Evolutionary conservation across 2,888 invertebrate genomes (phyloP).

Genomic region (Drosophila tanythrix): DNA sequence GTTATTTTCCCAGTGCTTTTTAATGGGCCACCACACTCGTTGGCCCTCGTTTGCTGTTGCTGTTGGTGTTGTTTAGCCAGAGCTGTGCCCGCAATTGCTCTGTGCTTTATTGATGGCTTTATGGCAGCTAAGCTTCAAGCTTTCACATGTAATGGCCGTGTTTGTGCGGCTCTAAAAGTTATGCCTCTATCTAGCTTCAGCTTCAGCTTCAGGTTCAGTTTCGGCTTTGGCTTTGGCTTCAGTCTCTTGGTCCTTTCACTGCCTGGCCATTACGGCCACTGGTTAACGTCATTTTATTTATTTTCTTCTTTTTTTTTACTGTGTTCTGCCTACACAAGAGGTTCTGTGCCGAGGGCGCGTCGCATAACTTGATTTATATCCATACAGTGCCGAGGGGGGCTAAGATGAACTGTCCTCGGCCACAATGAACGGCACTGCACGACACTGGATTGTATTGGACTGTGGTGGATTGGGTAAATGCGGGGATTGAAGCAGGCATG

Average conservation of each 20-base stretch:
- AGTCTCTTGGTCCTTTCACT: conserved; percentile 5
- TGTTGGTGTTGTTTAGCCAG: conserved; percentile 16
- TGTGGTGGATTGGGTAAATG: conserved; percentile 26
- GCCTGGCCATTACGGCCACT: conserved; percentile 18
- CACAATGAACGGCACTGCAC: conserved; percentile 5
- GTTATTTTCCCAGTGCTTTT: conserved; percentile 69
- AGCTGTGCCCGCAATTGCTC: conserved; percentile 32
- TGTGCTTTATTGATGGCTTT: conserved; percentile 74
- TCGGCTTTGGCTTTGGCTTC: not conserved
- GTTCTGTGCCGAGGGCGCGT: conserved; percentile 38
- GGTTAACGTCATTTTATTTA: conserved; percentile 52
- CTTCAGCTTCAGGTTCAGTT: conserved; percentile 1
- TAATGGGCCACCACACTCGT: conserved; percentile 46
- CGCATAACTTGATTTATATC: conserved; percentile 56
- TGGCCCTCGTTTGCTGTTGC: not conserved
- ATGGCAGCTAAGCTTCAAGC: conserved; percentile 55
- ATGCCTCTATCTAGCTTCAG: conserved; percentile 51
- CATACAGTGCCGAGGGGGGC: not conserved
- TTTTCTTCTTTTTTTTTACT: not conserved
- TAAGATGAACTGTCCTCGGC: conserved; percentile 16
- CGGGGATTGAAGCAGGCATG: conserved; percentile 19
- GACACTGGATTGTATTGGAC: conserved; percentile 2
- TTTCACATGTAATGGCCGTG: conserved; percentile 75
- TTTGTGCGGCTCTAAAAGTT: conserved; percentile 71
- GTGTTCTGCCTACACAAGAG: not conserved